Conservation (phyloP, 2,888 invertebrate genomes). For the Tiphia femorata region DNA sequence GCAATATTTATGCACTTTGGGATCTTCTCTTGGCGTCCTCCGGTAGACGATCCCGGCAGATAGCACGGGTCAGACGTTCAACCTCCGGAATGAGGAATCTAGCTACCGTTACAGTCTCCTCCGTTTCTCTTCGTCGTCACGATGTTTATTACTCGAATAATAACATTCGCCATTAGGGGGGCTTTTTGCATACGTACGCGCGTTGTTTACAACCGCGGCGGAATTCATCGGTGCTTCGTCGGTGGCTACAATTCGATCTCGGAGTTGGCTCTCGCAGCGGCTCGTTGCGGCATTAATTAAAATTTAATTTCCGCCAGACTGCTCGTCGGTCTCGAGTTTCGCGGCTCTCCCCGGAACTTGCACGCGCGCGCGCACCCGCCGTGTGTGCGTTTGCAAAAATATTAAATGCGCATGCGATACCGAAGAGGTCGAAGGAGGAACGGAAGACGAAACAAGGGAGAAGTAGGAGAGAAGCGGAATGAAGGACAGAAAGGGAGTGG, state of each 20-base stretch:
- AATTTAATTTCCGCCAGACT: constrained; percentile 43
- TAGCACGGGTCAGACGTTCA: neutral
- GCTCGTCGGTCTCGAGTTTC: constrained; percentile 12
- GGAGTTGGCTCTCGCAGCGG: too few relatives aligned
- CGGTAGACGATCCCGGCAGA: too few relatives aligned
- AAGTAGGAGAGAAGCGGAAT: too few relatives aligned
- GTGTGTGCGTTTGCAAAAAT: constrained; percentile 14
- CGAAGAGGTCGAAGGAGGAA: neutral
- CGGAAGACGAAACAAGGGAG: neutral
- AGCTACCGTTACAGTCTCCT: neutral
- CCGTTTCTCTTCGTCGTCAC: neutral
- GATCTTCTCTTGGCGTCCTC: too few relatives aligned
- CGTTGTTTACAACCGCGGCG: constrained; percentile 9
- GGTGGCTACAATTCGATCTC: constrained; percentile 20
- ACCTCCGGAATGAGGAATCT: neutral
- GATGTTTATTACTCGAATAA: neutral
- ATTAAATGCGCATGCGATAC: constrained; percentile 15
- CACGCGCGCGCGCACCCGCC: neutral
- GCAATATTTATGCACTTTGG: too few relatives aligned
- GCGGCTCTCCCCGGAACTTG: neutral
- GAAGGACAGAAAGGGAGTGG: too few relatives aligned
- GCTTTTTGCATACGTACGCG: constrained; percentile 1
- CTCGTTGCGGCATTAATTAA: constrained; percentile 40
- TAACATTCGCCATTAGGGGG: neutral
- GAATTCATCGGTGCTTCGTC: too few relatives aligned